phyloP scores from a whole-genome alignment of 2,888 invertebrate genomes.

The Palloptera scutellata region DNA sequence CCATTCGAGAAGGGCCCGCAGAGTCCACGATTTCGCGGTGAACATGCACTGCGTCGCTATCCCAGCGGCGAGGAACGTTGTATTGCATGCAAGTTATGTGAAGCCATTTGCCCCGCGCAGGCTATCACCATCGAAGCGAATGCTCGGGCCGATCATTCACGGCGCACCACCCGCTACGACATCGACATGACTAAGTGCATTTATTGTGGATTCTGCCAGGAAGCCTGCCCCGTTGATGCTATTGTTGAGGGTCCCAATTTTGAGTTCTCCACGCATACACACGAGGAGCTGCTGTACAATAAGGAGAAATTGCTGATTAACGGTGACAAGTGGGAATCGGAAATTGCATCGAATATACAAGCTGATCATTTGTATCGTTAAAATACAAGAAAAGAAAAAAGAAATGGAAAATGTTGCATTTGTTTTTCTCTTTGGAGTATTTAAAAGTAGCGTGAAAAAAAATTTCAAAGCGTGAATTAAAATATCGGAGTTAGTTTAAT shows the following conservation, averaged over 20 bases:
- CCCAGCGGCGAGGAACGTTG: conserved; percentile 99
- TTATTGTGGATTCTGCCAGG: conserved; percentile 99
- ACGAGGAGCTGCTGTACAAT: conserved; percentile 97
- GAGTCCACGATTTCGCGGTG: conserved; percentile 96
- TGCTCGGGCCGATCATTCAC: conserved; percentile 85
- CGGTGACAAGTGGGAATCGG: conserved; percentile 99
- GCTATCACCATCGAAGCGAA: conserved; percentile 99
- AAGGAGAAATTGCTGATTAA: conserved; percentile 97
- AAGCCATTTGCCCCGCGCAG: conserved; percentile 99
- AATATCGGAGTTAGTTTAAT: no score
- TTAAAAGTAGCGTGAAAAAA: no score
- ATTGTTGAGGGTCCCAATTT: conserved; percentile 99
- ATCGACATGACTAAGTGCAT: conserved; percentile 99
- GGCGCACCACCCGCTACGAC: conserved; percentile 97
- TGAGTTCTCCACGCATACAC: conserved; percentile 98
- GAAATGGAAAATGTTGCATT: no score
- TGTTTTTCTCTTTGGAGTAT: no score
- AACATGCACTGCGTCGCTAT: conserved; percentile 94
- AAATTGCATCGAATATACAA: conserved; percentile 96
- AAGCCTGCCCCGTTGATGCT: conserved; percentile 97
- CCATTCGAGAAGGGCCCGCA: conserved; percentile 99
- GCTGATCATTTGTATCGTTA: conserved; percentile 98
- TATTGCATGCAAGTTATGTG: conserved; percentile 98
- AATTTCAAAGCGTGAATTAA: no score
- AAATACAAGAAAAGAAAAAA: conserved; percentile 45